Conservation (phyloP, 2,797 vertebrate species). For the Macrochelys suwanniensis region DNA sequence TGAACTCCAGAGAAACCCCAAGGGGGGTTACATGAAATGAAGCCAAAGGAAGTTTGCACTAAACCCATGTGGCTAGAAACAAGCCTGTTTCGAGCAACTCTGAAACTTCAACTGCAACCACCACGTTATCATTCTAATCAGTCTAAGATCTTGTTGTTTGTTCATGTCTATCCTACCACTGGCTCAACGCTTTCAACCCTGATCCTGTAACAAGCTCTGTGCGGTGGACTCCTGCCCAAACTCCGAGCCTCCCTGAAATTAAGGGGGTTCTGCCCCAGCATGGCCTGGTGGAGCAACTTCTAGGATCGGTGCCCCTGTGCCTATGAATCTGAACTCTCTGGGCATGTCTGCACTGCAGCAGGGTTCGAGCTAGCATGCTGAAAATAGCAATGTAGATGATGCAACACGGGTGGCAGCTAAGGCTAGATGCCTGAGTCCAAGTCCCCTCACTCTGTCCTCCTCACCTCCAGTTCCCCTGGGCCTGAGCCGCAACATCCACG, state of each 20-base stretch:
- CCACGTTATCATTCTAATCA: rapidly evolving
- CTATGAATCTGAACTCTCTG: background rate
- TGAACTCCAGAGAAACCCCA: background rate
- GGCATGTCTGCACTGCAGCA: background rate
- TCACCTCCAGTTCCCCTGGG: no score
- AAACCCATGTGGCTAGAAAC: background rate
- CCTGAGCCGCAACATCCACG: background rate
- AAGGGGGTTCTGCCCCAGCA: rapidly evolving
- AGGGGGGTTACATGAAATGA: background rate
- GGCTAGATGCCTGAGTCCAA: background rate
- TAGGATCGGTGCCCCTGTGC: background rate
- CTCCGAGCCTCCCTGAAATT: background rate
- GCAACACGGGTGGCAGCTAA: background rate
- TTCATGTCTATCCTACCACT: background rate
- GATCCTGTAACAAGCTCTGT: background rate
- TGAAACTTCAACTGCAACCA: background rate
- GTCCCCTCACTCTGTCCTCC: no score
- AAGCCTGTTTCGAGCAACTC: background rate
- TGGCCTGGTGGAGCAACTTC: background rate
- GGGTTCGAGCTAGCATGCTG: background rate
- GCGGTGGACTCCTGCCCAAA: background rate
- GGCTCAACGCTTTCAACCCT: background rate
- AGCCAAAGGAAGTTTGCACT: background rate
- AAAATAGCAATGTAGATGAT: background rate
- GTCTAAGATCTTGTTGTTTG: background rate